phyloP scores from a whole-genome alignment of 2,797 vertebrate species.

The Aldrovandia affinis region DNA sequence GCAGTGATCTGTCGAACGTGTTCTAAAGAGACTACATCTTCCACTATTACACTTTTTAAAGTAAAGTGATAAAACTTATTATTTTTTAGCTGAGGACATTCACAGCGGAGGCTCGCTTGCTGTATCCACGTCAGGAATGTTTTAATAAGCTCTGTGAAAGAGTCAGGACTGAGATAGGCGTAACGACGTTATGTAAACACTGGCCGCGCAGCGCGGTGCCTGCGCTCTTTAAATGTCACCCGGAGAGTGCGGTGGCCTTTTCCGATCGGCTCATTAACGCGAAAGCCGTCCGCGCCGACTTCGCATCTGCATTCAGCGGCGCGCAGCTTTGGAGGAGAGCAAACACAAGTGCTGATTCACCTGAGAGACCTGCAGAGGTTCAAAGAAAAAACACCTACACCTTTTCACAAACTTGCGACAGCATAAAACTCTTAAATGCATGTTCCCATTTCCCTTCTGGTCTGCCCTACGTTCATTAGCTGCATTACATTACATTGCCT shows the following conservation, averaged over 20 bases:
- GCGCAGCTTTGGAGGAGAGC: neutral
- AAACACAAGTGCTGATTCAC: constrained; percentile 17
- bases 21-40: too few species aligned
- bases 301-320: constrained; percentile 10
- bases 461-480: too few species aligned
- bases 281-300: constrained; percentile 30
- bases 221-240: constrained; percentile 46
- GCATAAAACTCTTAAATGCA: too few species aligned
- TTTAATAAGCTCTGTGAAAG: constrained; percentile 36
- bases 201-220: constrained; percentile 16
- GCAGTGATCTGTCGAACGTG: too few species aligned
- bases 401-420: too few species aligned
- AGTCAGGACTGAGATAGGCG: neutral
- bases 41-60: too few species aligned
- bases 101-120: too few species aligned
- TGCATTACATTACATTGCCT: too few species aligned
- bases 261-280: constrained; percentile 50
- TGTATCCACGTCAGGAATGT: neutral
- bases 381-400: neutral
- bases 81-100: too few species aligned
- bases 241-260: constrained; percentile 36
- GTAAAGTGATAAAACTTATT: too few species aligned
- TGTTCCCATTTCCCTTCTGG: too few species aligned
- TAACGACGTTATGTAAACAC: constrained; percentile 27
- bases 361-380: neutral